These are phyloP conservation scores for Pentalonia nigronervosa DNA, from an alignment of 1,140 invertebrate species.

Conservation along the genomic window DNA sequence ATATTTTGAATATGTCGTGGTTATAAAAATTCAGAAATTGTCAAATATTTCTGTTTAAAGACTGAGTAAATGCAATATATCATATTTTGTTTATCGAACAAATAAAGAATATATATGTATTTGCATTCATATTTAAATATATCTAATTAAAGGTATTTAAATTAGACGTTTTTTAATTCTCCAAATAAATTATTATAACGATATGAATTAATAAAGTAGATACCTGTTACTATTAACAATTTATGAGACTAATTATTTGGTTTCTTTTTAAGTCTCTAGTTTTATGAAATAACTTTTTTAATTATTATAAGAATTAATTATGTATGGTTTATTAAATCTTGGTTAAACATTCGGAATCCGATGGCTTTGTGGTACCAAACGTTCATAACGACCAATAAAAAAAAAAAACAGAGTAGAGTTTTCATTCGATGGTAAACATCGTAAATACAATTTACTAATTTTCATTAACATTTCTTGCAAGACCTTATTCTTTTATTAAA, in stretches of 20 bases:
- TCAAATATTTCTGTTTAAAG: too few species aligned
- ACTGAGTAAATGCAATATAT: too few species aligned
- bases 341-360: background rate
- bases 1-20: too few species aligned
- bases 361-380: background rate
- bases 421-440: background rate
- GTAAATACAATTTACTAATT: constrained; percentile 19
- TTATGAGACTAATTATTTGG: background rate
- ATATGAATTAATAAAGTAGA: too few species aligned
- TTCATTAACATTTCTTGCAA: background rate
- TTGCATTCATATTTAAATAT: too few species aligned
- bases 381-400: background rate
- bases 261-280: background rate
- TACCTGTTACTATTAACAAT: too few species aligned
- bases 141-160: too few species aligned
- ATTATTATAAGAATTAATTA: background rate
- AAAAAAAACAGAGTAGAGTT: background rate
- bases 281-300: constrained; percentile 33
- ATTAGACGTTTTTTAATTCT: too few species aligned
- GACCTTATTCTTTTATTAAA: background rate
- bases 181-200: too few species aligned
- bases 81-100: too few species aligned
- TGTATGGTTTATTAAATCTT: background rate
- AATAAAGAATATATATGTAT: too few species aligned
- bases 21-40: too few species aligned